These are phyloP conservation scores for Agapornis canus DNA, from an alignment of 2,797 vertebrate genomes.

Conservation along the genomic window DNA sequence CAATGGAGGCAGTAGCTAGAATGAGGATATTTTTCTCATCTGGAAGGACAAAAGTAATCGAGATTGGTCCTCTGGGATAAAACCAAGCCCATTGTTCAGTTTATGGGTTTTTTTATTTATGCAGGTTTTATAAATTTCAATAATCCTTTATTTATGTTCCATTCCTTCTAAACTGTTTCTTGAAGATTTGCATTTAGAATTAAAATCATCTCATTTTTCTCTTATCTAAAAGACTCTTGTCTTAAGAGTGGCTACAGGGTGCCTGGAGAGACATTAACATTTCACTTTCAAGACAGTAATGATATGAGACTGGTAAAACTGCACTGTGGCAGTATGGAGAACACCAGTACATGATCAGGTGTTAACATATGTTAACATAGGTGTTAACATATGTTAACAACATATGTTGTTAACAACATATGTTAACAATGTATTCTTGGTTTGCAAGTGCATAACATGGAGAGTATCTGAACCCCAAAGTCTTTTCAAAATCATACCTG, in stretches of 20 bases:
- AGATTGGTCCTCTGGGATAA: background rate
- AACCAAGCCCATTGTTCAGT: background rate
- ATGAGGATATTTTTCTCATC: background rate
- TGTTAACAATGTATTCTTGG: background rate
- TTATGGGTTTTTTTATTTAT: background rate
- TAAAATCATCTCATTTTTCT: slow-evolving; percentile 16
- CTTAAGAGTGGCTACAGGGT: background rate
- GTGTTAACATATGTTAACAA: too few relatives aligned
- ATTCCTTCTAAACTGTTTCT: background rate
- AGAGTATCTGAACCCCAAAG: background rate
- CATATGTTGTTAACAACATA: too few relatives aligned
- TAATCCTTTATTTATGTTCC: background rate
- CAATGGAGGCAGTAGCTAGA: background rate
- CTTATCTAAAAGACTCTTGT: background rate
- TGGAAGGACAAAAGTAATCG: background rate
- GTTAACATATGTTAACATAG: too few relatives aligned
- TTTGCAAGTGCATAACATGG: background rate
- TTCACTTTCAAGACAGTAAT: background rate
- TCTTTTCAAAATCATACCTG: background rate
- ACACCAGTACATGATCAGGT: background rate
- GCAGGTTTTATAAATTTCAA: background rate
- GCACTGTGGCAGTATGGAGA: background rate
- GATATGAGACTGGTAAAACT: background rate
- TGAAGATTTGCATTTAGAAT: background rate
- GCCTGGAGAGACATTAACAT: background rate